phyloP scores from a whole-genome alignment of 2,888 invertebrate genomes.

The Abrostola tripartita region DNA sequence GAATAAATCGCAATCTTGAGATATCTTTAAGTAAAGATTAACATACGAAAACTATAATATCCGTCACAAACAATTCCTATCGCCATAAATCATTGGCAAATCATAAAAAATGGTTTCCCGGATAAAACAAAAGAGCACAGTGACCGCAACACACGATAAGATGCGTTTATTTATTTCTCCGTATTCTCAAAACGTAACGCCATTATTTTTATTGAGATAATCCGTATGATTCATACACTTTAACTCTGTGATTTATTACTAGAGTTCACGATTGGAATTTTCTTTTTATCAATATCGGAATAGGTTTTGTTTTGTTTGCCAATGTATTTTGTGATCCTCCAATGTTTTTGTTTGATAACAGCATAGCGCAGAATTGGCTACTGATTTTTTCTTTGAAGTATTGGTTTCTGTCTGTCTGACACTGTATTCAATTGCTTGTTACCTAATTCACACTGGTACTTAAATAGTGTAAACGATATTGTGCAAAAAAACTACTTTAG shows the following conservation, averaged over 20 bases:
- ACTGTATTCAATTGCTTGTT: no score
- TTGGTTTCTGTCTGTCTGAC: no score
- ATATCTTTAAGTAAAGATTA: no score
- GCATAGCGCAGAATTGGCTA: no score
- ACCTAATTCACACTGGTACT: no score
- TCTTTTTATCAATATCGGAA: constrained; percentile 57
- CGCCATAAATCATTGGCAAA: constrained; percentile 21
- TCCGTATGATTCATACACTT: constrained; percentile 74
- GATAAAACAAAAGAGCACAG: constrained; percentile 42
- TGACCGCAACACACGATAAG: constrained; percentile 61
- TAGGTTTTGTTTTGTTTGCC: constrained; percentile 19
- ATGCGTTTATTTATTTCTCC: constrained; percentile 59
- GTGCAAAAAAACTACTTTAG: no score
- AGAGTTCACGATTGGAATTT: constrained; percentile 67
- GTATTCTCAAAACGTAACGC: constrained; percentile 65
- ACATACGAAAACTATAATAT: constrained; percentile 5
- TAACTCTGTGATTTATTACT: constrained; percentile 71
- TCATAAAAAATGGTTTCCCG: constrained; percentile 44
- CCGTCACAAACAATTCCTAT: constrained; percentile 5
- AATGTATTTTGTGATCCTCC: constrained; percentile 2
- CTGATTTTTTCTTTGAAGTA: no score
- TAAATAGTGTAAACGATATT: no score
- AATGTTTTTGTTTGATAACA: neutral
- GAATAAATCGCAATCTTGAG: no score
- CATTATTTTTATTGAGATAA: constrained; percentile 76